Conservation (phyloP, 2,797 vertebrate species). For the Champsocephalus gunnari region DNA sequence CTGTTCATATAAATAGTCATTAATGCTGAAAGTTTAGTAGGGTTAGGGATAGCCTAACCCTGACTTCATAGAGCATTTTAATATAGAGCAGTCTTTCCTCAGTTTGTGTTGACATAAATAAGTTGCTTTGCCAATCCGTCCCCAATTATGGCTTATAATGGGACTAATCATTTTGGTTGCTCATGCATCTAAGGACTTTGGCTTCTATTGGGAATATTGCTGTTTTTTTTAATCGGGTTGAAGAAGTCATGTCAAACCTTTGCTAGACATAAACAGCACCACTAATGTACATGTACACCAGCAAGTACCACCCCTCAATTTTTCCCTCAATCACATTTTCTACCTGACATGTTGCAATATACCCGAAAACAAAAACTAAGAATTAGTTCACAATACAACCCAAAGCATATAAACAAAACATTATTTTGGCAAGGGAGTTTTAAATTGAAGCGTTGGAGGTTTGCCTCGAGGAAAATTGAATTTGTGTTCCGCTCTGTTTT, state of each 20-base stretch:
- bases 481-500: background rate
- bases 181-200: slow-evolving; percentile 26
- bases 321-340: slow-evolving; percentile 1
- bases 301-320: background rate
- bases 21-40: slow-evolving; percentile 3
- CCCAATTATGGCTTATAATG: slow-evolving; percentile 19
- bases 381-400: slow-evolving; percentile 5
- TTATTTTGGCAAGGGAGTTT: background rate
- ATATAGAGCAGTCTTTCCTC: slow-evolving; percentile 8
- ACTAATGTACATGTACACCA: background rate
- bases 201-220: slow-evolving; percentile 1
- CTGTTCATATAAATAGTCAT: background rate
- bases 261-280: background rate
- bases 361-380: slow-evolving; percentile 3
- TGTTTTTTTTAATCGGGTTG: slow-evolving; percentile 16
- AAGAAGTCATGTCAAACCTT: background rate
- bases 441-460: slow-evolving; percentile 1
- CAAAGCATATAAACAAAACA: background rate
- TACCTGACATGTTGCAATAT: slow-evolving; percentile 1
- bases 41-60: too few relatives aligned
- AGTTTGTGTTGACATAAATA: slow-evolving; percentile 31
- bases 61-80: background rate
- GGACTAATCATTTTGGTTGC: slow-evolving; percentile 32
- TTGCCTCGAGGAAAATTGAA: background rate
- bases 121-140: slow-evolving; percentile 29